Conservation (phyloP, 2,797 vertebrate species). For the Manis pentadactyla region DNA sequence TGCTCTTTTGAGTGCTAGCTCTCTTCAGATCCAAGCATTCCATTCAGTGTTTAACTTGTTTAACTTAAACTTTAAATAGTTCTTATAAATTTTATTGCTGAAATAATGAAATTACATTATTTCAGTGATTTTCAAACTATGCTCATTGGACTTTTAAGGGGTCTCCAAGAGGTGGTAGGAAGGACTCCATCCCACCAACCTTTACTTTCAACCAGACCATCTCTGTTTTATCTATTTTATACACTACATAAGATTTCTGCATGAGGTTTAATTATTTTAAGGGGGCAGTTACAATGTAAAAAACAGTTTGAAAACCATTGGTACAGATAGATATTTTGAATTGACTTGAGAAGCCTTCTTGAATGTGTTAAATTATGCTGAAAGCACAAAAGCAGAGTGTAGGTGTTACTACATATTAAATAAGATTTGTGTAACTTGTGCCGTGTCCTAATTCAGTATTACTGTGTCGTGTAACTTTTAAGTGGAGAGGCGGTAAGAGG, state of each 20-base stretch:
- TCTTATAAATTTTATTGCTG: constrained; percentile 23
- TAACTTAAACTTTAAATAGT: constrained; percentile 54
- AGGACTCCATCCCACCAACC: neutral
- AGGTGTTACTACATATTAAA: constrained; percentile 54
- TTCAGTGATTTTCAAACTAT: constrained; percentile 51
- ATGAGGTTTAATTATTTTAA: constrained; percentile 17
- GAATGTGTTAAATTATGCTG: constrained; percentile 17
- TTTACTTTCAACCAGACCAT: constrained; percentile 24
- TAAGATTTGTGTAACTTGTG: neutral
- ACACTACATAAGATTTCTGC: neutral
- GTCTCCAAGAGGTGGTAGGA: neutral
- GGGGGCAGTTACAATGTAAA: constrained; percentile 52
- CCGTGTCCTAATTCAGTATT: neutral
- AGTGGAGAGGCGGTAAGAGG: constrained; percentile 50
- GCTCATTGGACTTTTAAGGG: constrained; percentile 1
- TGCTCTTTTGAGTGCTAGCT: constrained; percentile 79
- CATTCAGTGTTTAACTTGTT: constrained; percentile 82
- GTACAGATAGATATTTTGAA: constrained; percentile 30
- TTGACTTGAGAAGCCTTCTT: constrained; percentile 45
- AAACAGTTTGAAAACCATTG: constrained; percentile 65
- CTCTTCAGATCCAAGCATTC: constrained; percentile 83
- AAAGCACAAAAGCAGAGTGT: neutral
- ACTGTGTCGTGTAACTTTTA: constrained; percentile 58
- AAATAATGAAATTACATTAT: constrained; percentile 46
- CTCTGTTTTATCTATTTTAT: constrained; percentile 38